Base-by-base conservation (phyloP, 2,113 vertebrate species). In the Zeus faber region DNA sequence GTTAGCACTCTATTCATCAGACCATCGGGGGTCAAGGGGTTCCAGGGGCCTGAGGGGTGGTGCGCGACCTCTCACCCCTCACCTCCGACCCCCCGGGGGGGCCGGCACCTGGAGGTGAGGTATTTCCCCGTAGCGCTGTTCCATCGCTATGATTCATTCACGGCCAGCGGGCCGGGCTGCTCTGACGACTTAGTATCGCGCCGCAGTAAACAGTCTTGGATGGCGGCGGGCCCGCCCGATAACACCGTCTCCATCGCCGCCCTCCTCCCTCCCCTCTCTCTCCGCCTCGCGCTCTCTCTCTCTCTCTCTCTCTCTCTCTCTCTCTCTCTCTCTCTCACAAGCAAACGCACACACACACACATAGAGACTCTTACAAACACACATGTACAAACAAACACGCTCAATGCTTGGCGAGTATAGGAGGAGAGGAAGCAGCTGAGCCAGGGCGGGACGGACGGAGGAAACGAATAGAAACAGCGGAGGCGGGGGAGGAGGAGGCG, bases 1-100 rank as follows among this genome's bases (percentile, higher is more conserved):
- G 71, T 85, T 87, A 87, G 64, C 78, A 74, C 76, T 11, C 78
- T 60, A 80, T 85, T 84, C 83, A 77, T 87, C 85, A 83, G 83
- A 35, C 70, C 70, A 37, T 23, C 49, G 33, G 67, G 61, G 83
- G 80, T 85, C 81, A 83, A n/a, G n/a, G 60, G 57, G 81, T 67
- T 79, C 77, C 72, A 41, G 66, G 62, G 77, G 76, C 85, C 76
- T 58, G 44, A 83, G 80, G 85, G 80, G 66, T 24, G 63, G 67
- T 21, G 70, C 26, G 66, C 52, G 74, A 80, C 84, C 80, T 52
- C 1, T 55, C 59, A 84, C 82, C 83, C 61, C 66, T 76, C 54
- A 79, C 81, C 83, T 53, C 45, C 64, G 70, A 81, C 74, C 79
- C 26, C 6, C 24, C 21, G 13, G 17, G 7, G 17, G 2, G 44